These are phyloP conservation scores for Gymnothorax javanicus DNA, from an alignment of 2,797 vertebrate genomes.

Conservation along the genomic window DNA sequence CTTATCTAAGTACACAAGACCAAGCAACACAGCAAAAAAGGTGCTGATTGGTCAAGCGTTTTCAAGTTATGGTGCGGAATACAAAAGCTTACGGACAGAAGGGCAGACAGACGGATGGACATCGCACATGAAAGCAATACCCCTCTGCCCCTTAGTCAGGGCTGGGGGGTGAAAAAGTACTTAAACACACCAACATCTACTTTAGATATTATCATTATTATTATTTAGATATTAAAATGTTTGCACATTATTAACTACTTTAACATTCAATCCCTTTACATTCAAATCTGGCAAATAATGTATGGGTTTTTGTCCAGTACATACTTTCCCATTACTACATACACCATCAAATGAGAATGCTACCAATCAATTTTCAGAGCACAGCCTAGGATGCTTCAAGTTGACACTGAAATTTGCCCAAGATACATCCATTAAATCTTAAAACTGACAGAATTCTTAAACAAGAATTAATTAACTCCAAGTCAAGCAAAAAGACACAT, in stretches of 20 bases:
- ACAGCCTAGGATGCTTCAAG: not conserved
- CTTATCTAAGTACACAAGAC: too few relatives aligned
- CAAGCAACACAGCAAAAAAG: too few relatives aligned
- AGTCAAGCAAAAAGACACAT: not conserved
- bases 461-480: not conserved
- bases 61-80: too few relatives aligned
- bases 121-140: too few relatives aligned
- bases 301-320: not conserved
- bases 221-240: not conserved
- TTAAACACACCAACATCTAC: too few relatives aligned
- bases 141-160: too few relatives aligned
- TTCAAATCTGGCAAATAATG: not conserved
- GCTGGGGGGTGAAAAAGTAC: too few relatives aligned
- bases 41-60: too few relatives aligned
- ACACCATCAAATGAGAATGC: not conserved
- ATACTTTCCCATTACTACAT: not conserved
- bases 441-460: not conserved
- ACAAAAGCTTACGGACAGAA: too few relatives aligned
- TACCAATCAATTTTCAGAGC: not conserved
- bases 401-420: not conserved
- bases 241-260: not conserved
- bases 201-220: too few relatives aligned
- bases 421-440: not conserved
- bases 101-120: too few relatives aligned
- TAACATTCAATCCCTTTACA: not conserved